Percentiles rank a stretch among this genome's conserved stretches.
Evolutionary conservation across 2,113 vertebrate genomes (phyloP).

Genomic region (Arizona elegans): DNA sequence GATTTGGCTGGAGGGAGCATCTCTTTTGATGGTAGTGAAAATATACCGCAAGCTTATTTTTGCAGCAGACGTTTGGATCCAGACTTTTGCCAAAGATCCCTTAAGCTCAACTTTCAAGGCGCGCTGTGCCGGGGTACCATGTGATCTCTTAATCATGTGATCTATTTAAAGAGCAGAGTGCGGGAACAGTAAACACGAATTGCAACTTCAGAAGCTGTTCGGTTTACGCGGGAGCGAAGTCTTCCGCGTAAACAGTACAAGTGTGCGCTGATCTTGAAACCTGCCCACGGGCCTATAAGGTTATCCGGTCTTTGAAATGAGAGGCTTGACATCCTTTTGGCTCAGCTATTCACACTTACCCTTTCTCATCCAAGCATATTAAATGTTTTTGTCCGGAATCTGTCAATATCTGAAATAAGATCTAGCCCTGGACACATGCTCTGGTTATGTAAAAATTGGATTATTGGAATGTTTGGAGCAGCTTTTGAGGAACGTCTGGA

Average conservation of each 20-base stretch:
- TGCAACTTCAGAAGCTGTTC: background rate
- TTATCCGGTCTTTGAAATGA: background rate
- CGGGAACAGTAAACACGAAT: background rate
- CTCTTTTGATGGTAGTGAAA: background rate
- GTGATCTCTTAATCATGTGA: background rate
- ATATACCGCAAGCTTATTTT: background rate
- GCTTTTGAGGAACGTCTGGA: background rate
- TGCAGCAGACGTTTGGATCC: background rate
- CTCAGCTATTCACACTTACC: background rate
- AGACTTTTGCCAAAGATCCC: background rate
- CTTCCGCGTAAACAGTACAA: background rate
- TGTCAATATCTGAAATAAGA: background rate
- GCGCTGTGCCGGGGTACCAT: background rate
- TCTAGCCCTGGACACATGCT: background rate
- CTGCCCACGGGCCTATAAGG: background rate
- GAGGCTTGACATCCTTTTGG: background rate
- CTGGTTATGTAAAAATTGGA: background rate
- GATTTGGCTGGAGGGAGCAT: background rate
- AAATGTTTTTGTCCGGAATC: background rate
- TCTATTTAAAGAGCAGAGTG: slow-evolving; percentile 58
- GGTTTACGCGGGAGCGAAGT: background rate
- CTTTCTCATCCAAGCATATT: background rate
- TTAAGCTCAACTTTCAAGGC: background rate
- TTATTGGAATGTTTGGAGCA: background rate
- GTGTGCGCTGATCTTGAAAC: background rate